Base-by-base conservation (phyloP, 2,888 invertebrate genomes). In the Tipula unca region DNA sequence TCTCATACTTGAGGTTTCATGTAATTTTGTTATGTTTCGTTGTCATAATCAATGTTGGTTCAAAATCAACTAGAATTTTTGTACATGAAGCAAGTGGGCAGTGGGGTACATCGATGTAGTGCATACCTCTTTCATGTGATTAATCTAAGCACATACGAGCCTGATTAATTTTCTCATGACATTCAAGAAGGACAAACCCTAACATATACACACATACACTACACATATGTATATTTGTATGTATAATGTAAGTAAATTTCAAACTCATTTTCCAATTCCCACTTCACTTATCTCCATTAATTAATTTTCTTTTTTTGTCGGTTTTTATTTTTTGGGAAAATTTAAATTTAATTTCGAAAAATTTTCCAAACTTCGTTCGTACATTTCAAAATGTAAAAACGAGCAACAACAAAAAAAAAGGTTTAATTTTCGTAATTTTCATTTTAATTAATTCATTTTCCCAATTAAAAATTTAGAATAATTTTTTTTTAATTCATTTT, bases 181-280 rank as follows among this genome's bases (percentile, higher is more conserved):
- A 48, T 48, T 48, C 17, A 48, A 48, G 17, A 48, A 48, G 48
- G 48, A 17, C 8, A 48, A 48, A 48, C 17, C 48, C 17, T 48
- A 39, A 48, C 48, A 48, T 17, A 39, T 4, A 48, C 48, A 17
- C 17, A 48, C 48, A 48, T 39, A 39, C 13, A 39, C 39, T 39
- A 39, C 39, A 48, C 48, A 69, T 69, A n/a, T n/a, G n/a, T n/a
- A n/a, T n/a, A n/a, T n/a, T n/a, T n/a, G n/a, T n/a, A n/a, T n/a
- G n/a, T n/a, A 54, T 17, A 25, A 25, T 69, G 69, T 69, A 69
- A 69, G 69, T 69, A 69, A 69, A 69, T 69, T 69, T 25, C 69
- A 69, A 69, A 69, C 69, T 69, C 69, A 69, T 69, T 69, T 69
- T 69, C 69, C 69, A 69, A 69, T 69, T 69, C 69, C 69, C 69